These are phyloP conservation scores for Spicauda simplicius DNA, from an alignment of 2,888 invertebrate species.

Conservation along the genomic window DNA sequence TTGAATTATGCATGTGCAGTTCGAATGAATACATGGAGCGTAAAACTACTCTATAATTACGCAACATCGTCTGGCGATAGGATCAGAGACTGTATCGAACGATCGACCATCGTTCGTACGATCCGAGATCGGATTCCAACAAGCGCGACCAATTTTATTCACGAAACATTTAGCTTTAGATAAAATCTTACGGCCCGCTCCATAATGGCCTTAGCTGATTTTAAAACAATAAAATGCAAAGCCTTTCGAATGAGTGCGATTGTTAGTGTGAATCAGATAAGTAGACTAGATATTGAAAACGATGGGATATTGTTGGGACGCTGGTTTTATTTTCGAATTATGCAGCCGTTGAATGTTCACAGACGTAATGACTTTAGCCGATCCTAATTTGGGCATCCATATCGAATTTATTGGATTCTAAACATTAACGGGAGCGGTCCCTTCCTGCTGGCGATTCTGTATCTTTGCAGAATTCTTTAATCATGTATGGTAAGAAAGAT, in stretches of 20 bases:
- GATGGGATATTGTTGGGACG: slow-evolving; percentile 57
- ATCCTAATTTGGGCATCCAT: slow-evolving; percentile 41
- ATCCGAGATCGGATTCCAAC: slow-evolving; percentile 70
- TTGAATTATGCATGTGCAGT: slow-evolving; percentile 63
- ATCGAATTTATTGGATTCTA: slow-evolving; percentile 37
- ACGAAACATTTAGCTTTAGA: slow-evolving; percentile 78
- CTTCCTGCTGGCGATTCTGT: slow-evolving; percentile 17
- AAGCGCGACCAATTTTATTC: slow-evolving; percentile 81
- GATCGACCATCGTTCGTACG: slow-evolving; percentile 58
- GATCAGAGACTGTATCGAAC: slow-evolving; percentile 55
- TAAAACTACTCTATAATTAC: slow-evolving; percentile 74
- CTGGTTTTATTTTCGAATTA: slow-evolving; percentile 55
- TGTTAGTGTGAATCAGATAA: slow-evolving; percentile 78
- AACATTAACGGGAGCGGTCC: slow-evolving; percentile 35
- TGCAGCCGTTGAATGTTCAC: slow-evolving; percentile 46
- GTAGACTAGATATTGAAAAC: slow-evolving; percentile 63
- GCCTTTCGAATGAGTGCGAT: slow-evolving; percentile 64
- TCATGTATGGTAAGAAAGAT: not conserved
- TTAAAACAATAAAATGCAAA: slow-evolving; percentile 57
- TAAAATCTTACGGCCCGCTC: slow-evolving; percentile 69
- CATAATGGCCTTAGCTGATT: slow-evolving; percentile 55
- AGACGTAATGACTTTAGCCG: slow-evolving; percentile 36
- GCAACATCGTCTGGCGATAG: slow-evolving; percentile 62
- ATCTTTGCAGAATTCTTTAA: not conserved
- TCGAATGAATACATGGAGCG: slow-evolving; percentile 58